These are phyloP conservation scores for Gobionotothen gibberifrons DNA, from an alignment of 2,797 vertebrate species.

Conservation along the genomic window DNA sequence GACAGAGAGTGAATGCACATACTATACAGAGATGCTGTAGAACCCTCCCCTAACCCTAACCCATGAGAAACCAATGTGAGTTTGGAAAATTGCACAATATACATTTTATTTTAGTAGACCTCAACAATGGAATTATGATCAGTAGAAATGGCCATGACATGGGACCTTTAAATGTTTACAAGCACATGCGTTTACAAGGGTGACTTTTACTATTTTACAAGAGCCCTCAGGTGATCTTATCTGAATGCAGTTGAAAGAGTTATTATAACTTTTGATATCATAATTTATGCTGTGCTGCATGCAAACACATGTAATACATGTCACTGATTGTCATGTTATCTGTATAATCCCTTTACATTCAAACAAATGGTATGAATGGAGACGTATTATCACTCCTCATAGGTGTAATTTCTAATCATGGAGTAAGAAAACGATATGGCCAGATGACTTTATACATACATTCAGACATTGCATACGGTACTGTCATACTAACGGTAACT, in stretches of 20 bases:
- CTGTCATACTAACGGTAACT: no score
- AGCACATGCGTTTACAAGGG: background rate
- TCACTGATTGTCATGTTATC: background rate
- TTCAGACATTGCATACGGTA: background rate
- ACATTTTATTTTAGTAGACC: no score
- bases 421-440: background rate
- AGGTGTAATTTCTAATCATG: conserved; percentile 2
- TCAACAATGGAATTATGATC: no score
- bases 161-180: background rate
- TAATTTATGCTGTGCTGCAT: conserved; percentile 23
- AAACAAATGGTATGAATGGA: background rate
- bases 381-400: conserved; percentile 1
- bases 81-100: no score
- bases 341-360: no score
- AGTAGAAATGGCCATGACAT: no score
- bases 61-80: no score
- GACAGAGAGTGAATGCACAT: no score
- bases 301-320: conserved; percentile 4
- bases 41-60: no score
- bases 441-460: background rate
- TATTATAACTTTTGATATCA: background rate
- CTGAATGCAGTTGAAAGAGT: conserved; percentile 5
- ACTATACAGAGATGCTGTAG: no score
- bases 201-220: background rate
- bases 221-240: background rate